Evolutionary conservation across 2,888 invertebrate genomes (phyloP).

Genomic region (Drosophila vallismaia): DNA sequence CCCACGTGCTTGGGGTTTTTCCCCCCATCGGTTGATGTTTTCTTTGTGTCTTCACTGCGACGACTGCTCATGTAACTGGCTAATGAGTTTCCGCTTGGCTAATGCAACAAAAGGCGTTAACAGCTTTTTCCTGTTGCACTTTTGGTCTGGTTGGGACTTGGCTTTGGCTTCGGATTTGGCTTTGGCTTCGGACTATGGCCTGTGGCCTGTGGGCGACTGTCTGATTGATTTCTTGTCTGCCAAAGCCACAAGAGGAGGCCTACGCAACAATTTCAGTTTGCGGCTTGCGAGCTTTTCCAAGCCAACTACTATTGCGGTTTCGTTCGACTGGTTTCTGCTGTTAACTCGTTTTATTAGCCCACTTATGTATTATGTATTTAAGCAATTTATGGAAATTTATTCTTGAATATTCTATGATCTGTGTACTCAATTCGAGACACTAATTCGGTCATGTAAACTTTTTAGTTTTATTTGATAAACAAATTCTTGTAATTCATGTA

Average conservation of each 20-base stretch:
- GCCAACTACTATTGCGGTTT: neutral
- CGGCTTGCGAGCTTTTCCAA: slow-evolving; percentile 31
- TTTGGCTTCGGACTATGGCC: slow-evolving; percentile 33
- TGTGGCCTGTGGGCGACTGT: slow-evolving; percentile 55
- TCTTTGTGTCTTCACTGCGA: slow-evolving; percentile 20
- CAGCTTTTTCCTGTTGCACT: slow-evolving; percentile 37
- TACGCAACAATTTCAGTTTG: slow-evolving; percentile 28
- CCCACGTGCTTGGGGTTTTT: slow-evolving; percentile 52
- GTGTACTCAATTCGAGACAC: slow-evolving; percentile 8
- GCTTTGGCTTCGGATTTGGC: slow-evolving; percentile 43
- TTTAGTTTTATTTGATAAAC: neutral
- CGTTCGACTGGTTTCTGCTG: slow-evolving; percentile 34
- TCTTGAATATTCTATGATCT: slow-evolving; percentile 19
- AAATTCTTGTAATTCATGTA: neutral
- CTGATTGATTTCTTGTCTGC: slow-evolving; percentile 53
- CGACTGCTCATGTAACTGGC: slow-evolving; percentile 49
- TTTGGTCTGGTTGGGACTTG: slow-evolving; percentile 19
- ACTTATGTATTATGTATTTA: slow-evolving; percentile 25
- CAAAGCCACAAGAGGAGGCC: slow-evolving; percentile 25
- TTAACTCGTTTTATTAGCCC: slow-evolving; percentile 43
- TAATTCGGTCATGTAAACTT: neutral
- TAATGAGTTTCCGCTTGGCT: slow-evolving; percentile 75
- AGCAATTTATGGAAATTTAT: slow-evolving; percentile 34
- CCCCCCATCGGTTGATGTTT: slow-evolving; percentile 52
- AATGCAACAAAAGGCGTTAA: slow-evolving; percentile 41